phyloP scores from a whole-genome alignment of 2,113 vertebrate species.

The Oreochromis spilurus region DNA sequence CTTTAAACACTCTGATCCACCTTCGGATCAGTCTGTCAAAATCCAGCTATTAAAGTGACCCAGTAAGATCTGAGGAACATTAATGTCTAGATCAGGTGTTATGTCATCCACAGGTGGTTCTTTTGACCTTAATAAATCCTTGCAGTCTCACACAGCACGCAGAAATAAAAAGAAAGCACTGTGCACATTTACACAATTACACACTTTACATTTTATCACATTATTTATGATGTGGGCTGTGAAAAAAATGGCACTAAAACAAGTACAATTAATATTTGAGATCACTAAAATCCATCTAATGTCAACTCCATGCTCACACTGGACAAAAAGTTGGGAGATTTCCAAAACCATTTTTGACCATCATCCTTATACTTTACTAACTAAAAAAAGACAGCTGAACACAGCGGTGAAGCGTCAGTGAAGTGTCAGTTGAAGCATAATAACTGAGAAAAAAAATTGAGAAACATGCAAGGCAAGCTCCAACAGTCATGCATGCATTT shows the following conservation, averaged over 20 bases:
- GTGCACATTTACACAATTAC: background rate
- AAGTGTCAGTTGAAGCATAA: background rate
- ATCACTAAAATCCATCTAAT: background rate
- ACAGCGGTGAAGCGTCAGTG: background rate
- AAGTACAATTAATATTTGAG: background rate
- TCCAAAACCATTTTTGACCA: background rate
- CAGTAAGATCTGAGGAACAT: background rate
- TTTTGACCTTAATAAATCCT: background rate
- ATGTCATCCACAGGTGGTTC: background rate
- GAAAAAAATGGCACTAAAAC: background rate
- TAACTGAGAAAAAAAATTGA: background rate
- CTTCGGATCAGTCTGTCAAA: background rate
- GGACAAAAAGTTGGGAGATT: background rate
- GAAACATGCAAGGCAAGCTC: conserved; percentile 11
- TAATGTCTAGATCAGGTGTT: background rate
- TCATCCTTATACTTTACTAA: background rate
- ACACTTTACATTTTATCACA: background rate
- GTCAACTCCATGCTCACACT: background rate
- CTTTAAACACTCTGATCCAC: background rate
- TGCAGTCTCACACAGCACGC: background rate
- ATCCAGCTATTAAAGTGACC: background rate
- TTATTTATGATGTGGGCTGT: background rate
- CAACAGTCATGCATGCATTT: conserved; percentile 52
- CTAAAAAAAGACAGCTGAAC: background rate
- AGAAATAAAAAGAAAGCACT: background rate